Evolutionary conservation across 2,888 invertebrate species (phyloP).

Genomic region (Lasioglossum marginatum): DNA sequence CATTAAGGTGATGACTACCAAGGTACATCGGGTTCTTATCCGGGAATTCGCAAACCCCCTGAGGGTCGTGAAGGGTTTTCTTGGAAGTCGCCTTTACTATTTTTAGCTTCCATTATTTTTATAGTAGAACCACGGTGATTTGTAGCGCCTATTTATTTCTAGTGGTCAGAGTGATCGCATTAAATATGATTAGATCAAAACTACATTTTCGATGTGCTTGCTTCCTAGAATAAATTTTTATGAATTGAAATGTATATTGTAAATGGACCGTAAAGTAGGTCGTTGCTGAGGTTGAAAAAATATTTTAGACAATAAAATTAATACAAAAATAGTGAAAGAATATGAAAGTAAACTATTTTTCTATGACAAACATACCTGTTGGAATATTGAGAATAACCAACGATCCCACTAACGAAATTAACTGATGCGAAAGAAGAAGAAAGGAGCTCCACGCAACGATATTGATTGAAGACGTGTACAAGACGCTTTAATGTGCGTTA

Average conservation of each 20-base stretch:
- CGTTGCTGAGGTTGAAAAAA: too few species aligned
- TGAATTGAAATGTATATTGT: neutral
- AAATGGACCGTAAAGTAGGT: neutral
- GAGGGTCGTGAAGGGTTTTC: conserved; percentile 23
- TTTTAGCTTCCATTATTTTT: neutral
- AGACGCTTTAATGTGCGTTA: conserved; percentile 18
- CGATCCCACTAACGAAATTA: neutral
- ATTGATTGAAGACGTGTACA: conserved; percentile 32
- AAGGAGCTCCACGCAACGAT: neutral
- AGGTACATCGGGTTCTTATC: conserved; percentile 20
- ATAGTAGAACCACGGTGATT: neutral
- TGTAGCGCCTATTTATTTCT: neutral
- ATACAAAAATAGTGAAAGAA: neutral
- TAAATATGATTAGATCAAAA: neutral
- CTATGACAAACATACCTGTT: neutral
- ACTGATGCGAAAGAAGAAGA: conserved; percentile 3
- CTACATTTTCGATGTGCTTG: neutral
- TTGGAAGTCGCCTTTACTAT: neutral
- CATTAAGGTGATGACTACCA: conserved; percentile 1
- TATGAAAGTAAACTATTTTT: neutral
- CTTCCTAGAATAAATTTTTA: neutral
- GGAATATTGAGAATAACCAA: neutral
- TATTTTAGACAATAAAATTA: too few species aligned
- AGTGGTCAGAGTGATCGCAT: neutral
- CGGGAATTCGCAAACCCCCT: conserved; percentile 29